Base-by-base conservation (phyloP, 2,113 vertebrate genomes). In the Pomatorhinus ruficollis region DNA sequence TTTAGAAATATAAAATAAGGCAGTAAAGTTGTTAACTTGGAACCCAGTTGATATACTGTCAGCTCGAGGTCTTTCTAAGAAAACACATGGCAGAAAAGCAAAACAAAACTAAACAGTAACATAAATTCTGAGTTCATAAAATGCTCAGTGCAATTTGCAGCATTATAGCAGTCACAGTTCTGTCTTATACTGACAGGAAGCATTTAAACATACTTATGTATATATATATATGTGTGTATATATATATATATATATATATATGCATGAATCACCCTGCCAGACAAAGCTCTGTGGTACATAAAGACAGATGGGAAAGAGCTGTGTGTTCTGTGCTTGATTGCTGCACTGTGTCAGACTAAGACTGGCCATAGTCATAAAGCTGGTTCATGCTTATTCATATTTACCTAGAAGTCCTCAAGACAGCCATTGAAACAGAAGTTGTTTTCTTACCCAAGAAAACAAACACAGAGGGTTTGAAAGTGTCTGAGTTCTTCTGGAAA, bases 101-200 rank as follows among this genome's bases (percentile, higher is more conserved):
- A 96, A 97, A 87, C 81, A 90, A 97, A 95, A 56, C 77, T 65
- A 82, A 94, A 80, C 20, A 86, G 61, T 61, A 71, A 74, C 90
- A 93, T 96, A 97, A 96, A 96, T 94, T 92, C 63, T 77, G 59
- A 86, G 78, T 94, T 87, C 84, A 89, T 94, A 74, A 96, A 97
- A 69, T 61, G 61, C 42, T 94, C 71, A 39, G 78, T 83, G 68
- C 71, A 74, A 57, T 94, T 88, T 94, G n/a, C 42, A 94, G 80
- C 69, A 81, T 28, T 91, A 78, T 56, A 76, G 65, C 37, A 89
- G 65, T 92, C 89, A 85, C 56, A 94, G 79, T 37, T 76, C 59
- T 90, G 56, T 83, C 66, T 84, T 70, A 60, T 27, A 56, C 57
- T 66, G 83, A 68, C 59, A 92, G 76, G 56, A 92, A 90, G 71